Conservation (phyloP, 1,140 invertebrate genomes). For the Lordiphosa clarofinis region DNA sequence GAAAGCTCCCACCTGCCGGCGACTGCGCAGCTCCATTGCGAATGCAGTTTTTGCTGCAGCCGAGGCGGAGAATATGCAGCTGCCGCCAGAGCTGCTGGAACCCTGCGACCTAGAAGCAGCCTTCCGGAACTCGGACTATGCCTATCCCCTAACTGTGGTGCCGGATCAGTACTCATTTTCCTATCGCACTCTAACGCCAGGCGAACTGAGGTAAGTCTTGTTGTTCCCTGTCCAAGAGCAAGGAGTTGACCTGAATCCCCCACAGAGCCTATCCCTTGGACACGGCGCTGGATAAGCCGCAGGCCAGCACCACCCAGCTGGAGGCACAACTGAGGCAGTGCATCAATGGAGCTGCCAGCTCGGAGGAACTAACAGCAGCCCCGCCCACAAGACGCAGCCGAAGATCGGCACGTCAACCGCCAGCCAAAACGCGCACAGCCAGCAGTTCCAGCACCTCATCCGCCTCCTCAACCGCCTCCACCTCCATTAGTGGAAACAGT, state of each 20-base stretch:
- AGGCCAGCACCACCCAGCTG: slow-evolving; percentile 79
- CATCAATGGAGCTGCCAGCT: not conserved
- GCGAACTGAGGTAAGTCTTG: slow-evolving; percentile 83
- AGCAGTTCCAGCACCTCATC: slow-evolving; percentile 37
- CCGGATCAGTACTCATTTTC: slow-evolving; percentile 95
- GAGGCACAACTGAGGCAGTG: slow-evolving; percentile 70
- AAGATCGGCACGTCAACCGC: slow-evolving; percentile 31
- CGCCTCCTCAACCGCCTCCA: slow-evolving; percentile 18
- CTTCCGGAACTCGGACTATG: slow-evolving; percentile 36
- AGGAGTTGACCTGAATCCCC: slow-evolving; percentile 1
- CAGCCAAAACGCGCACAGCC: slow-evolving; percentile 21
- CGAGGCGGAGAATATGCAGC: slow-evolving; percentile 52
- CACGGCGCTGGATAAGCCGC: slow-evolving; percentile 90
- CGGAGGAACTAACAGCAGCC: slow-evolving; percentile 7
- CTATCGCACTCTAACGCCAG: slow-evolving; percentile 85
- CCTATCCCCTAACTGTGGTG: slow-evolving; percentile 93
- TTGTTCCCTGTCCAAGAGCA: not conserved
- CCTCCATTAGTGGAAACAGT: slow-evolving; percentile 17
- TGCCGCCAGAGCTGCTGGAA: slow-evolving; percentile 44
- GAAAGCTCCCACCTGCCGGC: slow-evolving; percentile 44
- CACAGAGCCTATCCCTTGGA: slow-evolving; percentile 90
- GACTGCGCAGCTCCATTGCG: slow-evolving; percentile 43
- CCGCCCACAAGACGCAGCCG: slow-evolving; percentile 20
- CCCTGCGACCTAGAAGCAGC: slow-evolving; percentile 42
- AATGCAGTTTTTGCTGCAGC: slow-evolving; percentile 44